A percentile compares a stretch with the other conserved stretches of the same genome.
phyloP scores from a whole-genome alignment of 2,113 vertebrate genomes.

The Triplophysa rosa region DNA sequence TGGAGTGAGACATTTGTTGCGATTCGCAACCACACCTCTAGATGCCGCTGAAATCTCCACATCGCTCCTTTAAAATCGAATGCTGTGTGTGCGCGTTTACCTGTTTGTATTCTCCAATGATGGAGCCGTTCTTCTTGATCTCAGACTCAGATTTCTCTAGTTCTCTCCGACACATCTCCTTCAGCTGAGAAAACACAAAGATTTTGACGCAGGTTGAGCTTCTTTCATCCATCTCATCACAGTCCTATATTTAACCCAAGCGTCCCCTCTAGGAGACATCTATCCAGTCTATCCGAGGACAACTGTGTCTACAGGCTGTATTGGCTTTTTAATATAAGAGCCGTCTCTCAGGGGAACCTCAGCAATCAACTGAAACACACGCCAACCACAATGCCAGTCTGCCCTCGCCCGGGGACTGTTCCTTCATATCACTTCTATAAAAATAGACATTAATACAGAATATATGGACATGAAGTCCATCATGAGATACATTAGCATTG shows the following conservation, averaged over 20 bases:
- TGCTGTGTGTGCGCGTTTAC: conserved; percentile 63
- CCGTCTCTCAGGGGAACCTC: conserved; percentile 1
- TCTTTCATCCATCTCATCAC: not conserved
- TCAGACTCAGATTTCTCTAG: conserved; percentile 95
- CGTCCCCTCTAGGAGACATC: not conserved
- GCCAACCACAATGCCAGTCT: not conserved
- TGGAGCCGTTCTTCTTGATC: conserved; percentile 97
- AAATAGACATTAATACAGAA: not conserved
- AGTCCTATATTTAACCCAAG: conserved; percentile 12
- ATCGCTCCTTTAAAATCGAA: too few relatives aligned
- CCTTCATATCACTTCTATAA: not conserved
- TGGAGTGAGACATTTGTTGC: too few relatives aligned
- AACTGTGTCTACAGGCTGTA: conserved; percentile 21
- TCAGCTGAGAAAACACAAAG: conserved; percentile 77
- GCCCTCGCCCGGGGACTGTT: not conserved
- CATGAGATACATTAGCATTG: too few relatives aligned
- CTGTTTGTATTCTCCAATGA: conserved; percentile 99
- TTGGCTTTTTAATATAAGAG: not conserved
- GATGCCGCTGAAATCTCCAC: too few relatives aligned
- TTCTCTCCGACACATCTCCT: conserved; percentile 97
- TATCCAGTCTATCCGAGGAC: conserved; percentile 8
- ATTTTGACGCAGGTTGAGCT: conserved; percentile 28
- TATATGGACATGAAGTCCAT: too few relatives aligned
- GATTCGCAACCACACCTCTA: too few relatives aligned
- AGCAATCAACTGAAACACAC: conserved; percentile 13